phyloP scores from a whole-genome alignment of 92 coral and sea anemone species.

The Paragorgia papillata region DNA sequence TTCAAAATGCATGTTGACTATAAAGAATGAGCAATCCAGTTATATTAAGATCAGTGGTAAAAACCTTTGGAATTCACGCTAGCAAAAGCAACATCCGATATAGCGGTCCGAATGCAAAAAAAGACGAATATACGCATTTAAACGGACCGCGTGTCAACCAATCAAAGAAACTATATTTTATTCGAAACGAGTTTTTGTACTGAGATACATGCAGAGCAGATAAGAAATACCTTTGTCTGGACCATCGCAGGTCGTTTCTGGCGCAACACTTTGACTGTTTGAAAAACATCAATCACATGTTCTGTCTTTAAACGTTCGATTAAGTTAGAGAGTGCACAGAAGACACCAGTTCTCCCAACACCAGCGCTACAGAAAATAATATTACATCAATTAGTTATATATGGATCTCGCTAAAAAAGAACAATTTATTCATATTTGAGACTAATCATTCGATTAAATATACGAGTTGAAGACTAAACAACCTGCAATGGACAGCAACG shows the following conservation, averaged over 20 bases:
- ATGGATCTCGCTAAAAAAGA: too few species aligned
- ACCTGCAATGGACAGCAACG: conserved; percentile 92
- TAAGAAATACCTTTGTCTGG: conserved; percentile 76
- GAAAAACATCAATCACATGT: conserved; percentile 90
- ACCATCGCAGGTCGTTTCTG: conserved; percentile 96
- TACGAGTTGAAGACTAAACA: neutral
- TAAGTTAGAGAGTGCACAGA: conserved; percentile 85
- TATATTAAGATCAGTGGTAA: too few species aligned
- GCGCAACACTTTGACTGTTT: conserved; percentile 83
- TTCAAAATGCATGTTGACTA: too few species aligned
- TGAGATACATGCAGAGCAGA: neutral
- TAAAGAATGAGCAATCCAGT: too few species aligned
- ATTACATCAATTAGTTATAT: too few species aligned
- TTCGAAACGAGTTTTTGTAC: neutral
- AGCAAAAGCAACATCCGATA: too few species aligned
- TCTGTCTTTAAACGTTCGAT: conserved; percentile 86
- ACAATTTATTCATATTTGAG: too few species aligned
- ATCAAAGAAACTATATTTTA: too few species aligned
- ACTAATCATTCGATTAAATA: neutral
- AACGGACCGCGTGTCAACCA: too few species aligned
- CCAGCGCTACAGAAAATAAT: conserved; percentile 72
- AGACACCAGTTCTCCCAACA: conserved; percentile 98
- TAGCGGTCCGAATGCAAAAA: too few species aligned
- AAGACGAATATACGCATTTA: too few species aligned
- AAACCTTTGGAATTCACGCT: too few species aligned